Evolutionary conservation across 1,140 invertebrate genomes (phyloP), one percentile per base, ranked within the genome.

Genomic region (Ips typographus): DNA sequence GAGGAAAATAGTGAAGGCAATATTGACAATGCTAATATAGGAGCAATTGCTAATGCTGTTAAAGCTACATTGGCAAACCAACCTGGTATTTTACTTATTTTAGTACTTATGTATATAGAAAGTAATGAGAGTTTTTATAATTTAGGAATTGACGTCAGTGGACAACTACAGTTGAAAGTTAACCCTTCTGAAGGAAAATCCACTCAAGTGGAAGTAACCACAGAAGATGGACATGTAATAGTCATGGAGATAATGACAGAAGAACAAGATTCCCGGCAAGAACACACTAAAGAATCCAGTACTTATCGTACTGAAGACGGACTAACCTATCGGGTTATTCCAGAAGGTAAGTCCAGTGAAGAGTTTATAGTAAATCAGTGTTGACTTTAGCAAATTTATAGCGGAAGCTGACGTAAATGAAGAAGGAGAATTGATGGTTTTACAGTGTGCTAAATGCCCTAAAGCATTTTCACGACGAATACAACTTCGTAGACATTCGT

Each of bases 401-500:
- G 58, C n/a, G 1, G 2, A 65, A 62, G 38, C 59, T 22, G 72
- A 76, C 47, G 7, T 74, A 2, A 76, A 78, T 63, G 76, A 79
- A 49, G 78, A 80, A 49, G 82, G 83, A 61, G 84, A 86, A 74
- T 57, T 85, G 36, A 84, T 85, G 68, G 83, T 86, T 40, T 86
- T 86, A 65, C 80, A 84, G 68, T 86, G 85, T 63, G 83, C 84
- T 3, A 83, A 86, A 61, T 86, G 85, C 76, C 85, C 85, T 0
- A 86, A 85, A 77, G 83, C 84, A 1, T 86, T 86, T 70, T 81
- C 85, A 1, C 77, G 85, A 66, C 78, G 85, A 65, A 85, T 85
- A 56, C 84, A 88, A 74, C 71, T 89, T 4, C 83, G 85, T 39
- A 70, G 87, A 57, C 88, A 89, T 73, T 81, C 84, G 36, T 88